Percentiles rank a stretch among this genome's conserved stretches.
These are phyloP conservation scores for Austrofundulus limnaeus DNA, from an alignment of 2,113 vertebrate genomes.

Conservation along the genomic window DNA sequence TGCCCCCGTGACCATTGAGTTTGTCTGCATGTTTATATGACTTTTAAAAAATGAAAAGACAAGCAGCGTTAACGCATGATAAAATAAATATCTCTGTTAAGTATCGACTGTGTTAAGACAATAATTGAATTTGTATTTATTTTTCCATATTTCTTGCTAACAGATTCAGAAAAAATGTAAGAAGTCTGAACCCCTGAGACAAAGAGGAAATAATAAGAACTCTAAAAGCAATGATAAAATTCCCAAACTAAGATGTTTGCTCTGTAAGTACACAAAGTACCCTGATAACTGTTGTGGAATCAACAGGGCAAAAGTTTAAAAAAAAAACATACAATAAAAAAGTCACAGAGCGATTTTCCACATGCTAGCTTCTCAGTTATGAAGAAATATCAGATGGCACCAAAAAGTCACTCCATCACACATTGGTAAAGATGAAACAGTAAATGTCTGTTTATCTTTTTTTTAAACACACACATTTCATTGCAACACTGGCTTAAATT, in stretches of 20 bases:
- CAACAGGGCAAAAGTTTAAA: constrained; percentile 55
- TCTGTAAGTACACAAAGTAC: too few species aligned
- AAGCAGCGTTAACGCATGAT: too few species aligned
- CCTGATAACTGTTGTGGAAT: constrained; percentile 66
- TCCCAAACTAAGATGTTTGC: constrained; percentile 60
- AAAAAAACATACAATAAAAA: constrained; percentile 65
- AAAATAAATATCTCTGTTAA: too few species aligned
- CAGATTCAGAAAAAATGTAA: constrained; percentile 1
- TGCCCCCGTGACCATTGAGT: too few species aligned
- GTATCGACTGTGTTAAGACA: too few species aligned
- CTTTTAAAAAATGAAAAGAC: too few species aligned
- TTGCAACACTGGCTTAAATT: constrained; percentile 37
- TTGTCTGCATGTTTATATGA: too few species aligned
- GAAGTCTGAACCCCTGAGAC: constrained; percentile 37
- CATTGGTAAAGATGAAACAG: constrained; percentile 70
- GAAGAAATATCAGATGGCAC: constrained; percentile 67
- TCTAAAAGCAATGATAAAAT: constrained; percentile 45
- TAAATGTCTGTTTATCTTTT: constrained; percentile 68
- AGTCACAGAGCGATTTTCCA: constrained; percentile 61
- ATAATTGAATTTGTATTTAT: too few species aligned
- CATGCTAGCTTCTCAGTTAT: constrained; percentile 78
- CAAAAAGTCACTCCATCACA: constrained; percentile 74
- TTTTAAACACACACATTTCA: constrained; percentile 34
- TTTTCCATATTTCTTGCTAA: neutral
- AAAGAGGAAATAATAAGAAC: constrained; percentile 50